These are phyloP conservation scores for Syngnathus typhle DNA, from an alignment of 2,113 vertebrate genomes.

Conservation along the genomic window DNA sequence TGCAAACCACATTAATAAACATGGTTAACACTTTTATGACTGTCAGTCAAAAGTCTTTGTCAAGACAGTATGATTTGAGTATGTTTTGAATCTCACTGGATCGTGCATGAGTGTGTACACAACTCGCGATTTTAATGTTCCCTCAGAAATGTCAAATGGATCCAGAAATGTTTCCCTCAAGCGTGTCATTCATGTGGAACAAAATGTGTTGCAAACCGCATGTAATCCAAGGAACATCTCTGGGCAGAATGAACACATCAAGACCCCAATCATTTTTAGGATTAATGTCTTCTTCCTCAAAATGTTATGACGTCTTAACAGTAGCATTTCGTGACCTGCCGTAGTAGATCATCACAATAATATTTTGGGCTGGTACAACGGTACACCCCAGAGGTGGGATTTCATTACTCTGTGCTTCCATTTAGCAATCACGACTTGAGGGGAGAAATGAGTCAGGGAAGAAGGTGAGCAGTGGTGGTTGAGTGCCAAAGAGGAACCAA, in stretches of 20 bases:
- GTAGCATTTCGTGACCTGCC: constrained; percentile 24
- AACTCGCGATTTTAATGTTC: background rate
- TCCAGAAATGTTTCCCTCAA: constrained; percentile 37
- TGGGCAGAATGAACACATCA: constrained; percentile 29
- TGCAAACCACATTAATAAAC: background rate
- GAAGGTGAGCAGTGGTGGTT: constrained; percentile 35
- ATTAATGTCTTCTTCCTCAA: constrained; percentile 17
- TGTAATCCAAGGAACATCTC: constrained; percentile 50
- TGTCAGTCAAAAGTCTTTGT: background rate
- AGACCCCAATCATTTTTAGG: constrained; percentile 33
- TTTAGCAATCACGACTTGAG: constrained; percentile 29
- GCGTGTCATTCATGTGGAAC: constrained; percentile 44
- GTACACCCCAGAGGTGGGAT: constrained; percentile 26
- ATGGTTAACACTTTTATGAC: background rate
- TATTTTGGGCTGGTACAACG: constrained; percentile 29
- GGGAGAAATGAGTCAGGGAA: constrained; percentile 13
- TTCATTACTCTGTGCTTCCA: constrained; percentile 41
- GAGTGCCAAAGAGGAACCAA: constrained; percentile 1
- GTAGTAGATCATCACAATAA: constrained; percentile 29
- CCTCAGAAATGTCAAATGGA: constrained; percentile 35
- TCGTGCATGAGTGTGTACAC: background rate
- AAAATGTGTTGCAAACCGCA: constrained; percentile 49
- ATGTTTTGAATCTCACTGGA: background rate
- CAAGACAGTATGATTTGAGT: background rate
- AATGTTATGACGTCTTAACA: constrained; percentile 7